Evolutionary conservation across 2,113 vertebrate species (phyloP), one percentile per base, ranked within the genome.

Genomic region (Cavia aperea): DNA sequence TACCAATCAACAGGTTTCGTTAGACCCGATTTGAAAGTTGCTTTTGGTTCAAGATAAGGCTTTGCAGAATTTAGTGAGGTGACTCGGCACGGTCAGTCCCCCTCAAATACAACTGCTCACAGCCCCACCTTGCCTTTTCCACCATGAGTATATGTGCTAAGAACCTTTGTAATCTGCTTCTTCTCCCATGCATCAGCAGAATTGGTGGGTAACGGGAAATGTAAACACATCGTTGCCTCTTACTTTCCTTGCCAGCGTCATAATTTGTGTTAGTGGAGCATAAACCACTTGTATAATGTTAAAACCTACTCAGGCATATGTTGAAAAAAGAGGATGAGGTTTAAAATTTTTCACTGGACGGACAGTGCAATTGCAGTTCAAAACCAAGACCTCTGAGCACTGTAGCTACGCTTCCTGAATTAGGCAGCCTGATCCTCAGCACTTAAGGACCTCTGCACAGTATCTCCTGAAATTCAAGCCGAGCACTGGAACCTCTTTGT

Each of bases 361-460:
- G 58, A 7, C n/a, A 26, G 4, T 21, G 13, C 14, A 73, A 15
- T 12, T 51, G 4, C 29, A 51, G 2, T 70, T 58, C 54, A 58
- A 26, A 73, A 13, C 58, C 39, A 14, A 46, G 26, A 18, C 7
- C 14, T 79, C 26, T 73, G 54, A 79, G 19, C 4, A 16, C 51
- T 14, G 7, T 0, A 0, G 33, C 2, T 16, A 33, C 0, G 1
- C 4, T 68, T 21, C 11, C 16, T 24, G 19, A 19, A 3, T 24
- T 10, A 46, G 73, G 15, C 7, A 7, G 36, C 36, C 66, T 36
- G n/a, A 49, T 26, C 60, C 46, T 70, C 29, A 39, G 72, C 54
- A 26, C n/a, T 31, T n/a, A 63, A 36, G 56, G 85, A 46, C 13
- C 18, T n/a, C 43, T 88, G 73, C 70, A 54, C 5, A 33, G 39